phyloP scores from a whole-genome alignment of 1,140 invertebrate genomes.

The Leptopilina boulardi region DNA sequence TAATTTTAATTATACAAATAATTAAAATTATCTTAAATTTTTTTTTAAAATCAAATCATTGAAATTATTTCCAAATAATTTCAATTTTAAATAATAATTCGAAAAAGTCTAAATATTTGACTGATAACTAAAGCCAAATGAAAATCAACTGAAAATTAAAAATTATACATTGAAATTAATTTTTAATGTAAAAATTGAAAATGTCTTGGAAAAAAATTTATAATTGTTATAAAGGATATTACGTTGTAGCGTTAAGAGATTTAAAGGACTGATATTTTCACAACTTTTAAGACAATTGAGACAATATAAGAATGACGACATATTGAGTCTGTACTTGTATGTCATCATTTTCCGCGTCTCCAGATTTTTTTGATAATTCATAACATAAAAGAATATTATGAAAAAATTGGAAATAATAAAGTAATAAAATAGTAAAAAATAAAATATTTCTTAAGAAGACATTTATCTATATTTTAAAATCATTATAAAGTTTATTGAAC shows the following conservation, averaged over 20 bases:
- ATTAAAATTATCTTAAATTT: too few relatives aligned
- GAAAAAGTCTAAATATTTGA: too few relatives aligned
- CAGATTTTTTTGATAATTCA: not conserved
- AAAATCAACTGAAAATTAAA: not conserved
- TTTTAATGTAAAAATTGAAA: not conserved
- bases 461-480: too few relatives aligned
- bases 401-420: too few relatives aligned
- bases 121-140: too few relatives aligned
- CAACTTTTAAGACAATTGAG: not conserved
- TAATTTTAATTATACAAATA: too few relatives aligned
- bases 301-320: not conserved
- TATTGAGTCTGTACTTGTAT: not conserved
- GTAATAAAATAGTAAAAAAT: too few relatives aligned
- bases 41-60: too few relatives aligned
- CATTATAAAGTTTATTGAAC: not conserved
- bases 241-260: not conserved
- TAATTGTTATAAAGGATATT: not conserved
- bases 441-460: too few relatives aligned
- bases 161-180: not conserved
- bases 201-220: not conserved
- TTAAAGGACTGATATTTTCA: not conserved
- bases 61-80: too few relatives aligned
- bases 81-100: too few relatives aligned
- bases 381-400: too few relatives aligned
- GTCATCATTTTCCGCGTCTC: not conserved